Base-by-base conservation (phyloP, 1,140 invertebrate genomes). In the Danaus plexippus region DNA sequence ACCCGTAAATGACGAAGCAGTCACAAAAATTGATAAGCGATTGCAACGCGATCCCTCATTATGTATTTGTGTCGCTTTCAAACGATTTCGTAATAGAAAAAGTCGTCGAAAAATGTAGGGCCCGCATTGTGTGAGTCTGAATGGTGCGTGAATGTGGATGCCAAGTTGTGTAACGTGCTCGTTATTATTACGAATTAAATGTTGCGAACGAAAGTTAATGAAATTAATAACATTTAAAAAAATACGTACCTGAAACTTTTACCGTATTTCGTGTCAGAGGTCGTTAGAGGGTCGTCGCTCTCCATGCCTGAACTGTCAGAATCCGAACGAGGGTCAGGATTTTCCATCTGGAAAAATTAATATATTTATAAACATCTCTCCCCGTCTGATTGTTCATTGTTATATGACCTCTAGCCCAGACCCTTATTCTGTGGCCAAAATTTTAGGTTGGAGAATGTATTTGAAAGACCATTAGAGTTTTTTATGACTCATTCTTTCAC, bases 221-320 rank as follows among this genome's bases (percentile, higher is more conserved):
- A 40, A 41, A 54, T 11, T 13, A 9, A 8, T 15, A 13, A 41
- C 8, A 12, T 9, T 15, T 54, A 10, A 49, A 47, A 13, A 45
- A 50, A 11, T 57, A 61, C 76, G 75, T 71, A 91, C 91, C 90
- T 89, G 80, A 92, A 95, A 77, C 94, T 95, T 80, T 95, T 95
- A 18, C 90, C 90, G 88, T 95, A 94, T 75, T 92, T 92, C 12
- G 92, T 94, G 66, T 94, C 92, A 52, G 87, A 88, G n/a, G 75
- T 73, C 1, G 89, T 90, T 47, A 91, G 86, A 5, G 90, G 87
- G 57, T 89, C 89, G 61, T 89, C 90, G 62, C 83, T 89, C 47
- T 90, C 89, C 74, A 89, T 87, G 11, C 88, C 88, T 9, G 88
- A 88, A 1, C 83, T 88, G 22, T 88, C 84, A 0, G 88, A 88